These are phyloP conservation scores for Tragelaphus buxtoni DNA, from an alignment of 2,113 vertebrate genomes.

Conservation along the genomic window DNA sequence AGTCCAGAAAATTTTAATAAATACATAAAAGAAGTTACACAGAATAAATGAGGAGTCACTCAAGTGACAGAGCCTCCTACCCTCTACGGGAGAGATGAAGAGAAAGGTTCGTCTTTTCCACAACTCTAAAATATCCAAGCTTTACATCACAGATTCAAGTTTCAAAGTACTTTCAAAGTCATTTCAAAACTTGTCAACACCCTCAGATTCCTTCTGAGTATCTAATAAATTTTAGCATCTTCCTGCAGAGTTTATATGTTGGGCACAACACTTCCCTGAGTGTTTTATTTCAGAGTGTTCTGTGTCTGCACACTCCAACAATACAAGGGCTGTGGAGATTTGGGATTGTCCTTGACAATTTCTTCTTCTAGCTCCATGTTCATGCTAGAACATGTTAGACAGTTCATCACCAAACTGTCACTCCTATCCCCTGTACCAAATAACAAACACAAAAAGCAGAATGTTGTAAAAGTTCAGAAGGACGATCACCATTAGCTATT, in stretches of 20 bases:
- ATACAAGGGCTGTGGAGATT: not conserved
- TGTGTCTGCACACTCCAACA: not conserved
- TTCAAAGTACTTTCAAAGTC: not conserved
- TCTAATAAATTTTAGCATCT: not conserved
- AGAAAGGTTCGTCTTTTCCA: not conserved
- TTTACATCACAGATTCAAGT: not conserved
- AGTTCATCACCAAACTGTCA: not conserved
- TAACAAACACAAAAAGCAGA: not conserved
- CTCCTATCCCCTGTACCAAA: not conserved
- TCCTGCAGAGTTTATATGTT: not conserved
- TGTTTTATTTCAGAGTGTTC: not conserved
- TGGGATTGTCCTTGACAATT: not conserved
- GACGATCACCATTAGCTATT: not conserved
- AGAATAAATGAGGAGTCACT: not conserved
- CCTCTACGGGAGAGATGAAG: not conserved
- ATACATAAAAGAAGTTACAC: not conserved
- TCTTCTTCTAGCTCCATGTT: not conserved
- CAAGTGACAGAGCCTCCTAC: not conserved
- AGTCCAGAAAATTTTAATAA: not conserved
- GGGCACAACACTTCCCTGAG: not conserved
- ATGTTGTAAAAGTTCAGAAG: not conserved
- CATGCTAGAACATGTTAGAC: too few relatives aligned
- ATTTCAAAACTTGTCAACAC: not conserved
- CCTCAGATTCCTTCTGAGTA: not conserved
- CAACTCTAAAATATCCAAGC: constrained; percentile 27